Percentiles rank a stretch among this genome's conserved stretches.
Evolutionary conservation across 2,113 vertebrate genomes (phyloP).

Genomic region (Hemiprocne comata): DNA sequence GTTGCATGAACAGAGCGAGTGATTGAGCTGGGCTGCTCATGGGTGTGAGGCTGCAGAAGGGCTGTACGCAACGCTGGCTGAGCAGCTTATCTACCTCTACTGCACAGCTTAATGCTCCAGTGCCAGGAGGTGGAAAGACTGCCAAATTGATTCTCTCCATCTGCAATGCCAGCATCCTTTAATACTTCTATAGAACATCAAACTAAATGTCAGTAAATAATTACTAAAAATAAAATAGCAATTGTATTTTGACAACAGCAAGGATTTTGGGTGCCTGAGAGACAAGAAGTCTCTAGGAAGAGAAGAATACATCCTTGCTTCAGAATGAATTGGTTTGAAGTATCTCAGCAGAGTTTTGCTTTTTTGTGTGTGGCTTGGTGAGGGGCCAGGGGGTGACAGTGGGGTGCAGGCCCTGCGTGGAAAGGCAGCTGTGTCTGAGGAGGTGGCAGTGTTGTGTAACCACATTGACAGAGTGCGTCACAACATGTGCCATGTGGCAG

Average conservation of each 20-base stretch:
- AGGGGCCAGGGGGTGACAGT: background rate
- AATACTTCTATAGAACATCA: background rate
- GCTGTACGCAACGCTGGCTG: background rate
- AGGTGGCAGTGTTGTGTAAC: conserved; percentile 48
- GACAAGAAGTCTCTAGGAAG: background rate
- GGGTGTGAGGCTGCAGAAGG: background rate
- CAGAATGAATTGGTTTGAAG: background rate
- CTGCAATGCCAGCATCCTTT: background rate
- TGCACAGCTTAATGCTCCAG: accelerated
- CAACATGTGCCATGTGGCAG: conserved; percentile 59
- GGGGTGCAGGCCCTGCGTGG: background rate
- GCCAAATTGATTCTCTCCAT: background rate
- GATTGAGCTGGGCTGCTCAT: background rate
- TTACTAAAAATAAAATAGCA: background rate
- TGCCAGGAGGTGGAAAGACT: background rate
- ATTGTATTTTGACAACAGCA: background rate
- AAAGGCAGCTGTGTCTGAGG: conserved; percentile 28
- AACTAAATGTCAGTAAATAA: conserved; percentile 20
- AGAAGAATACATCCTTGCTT: background rate
- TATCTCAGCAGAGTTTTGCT: background rate
- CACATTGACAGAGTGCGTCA: conserved; percentile 52
- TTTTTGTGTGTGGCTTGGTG: background rate
- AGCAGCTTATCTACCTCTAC: background rate
- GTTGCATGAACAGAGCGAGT: background rate
- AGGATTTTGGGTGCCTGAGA: background rate